Base-by-base conservation (phyloP, 2,888 invertebrate genomes). In the Mythimna ferrago region DNA sequence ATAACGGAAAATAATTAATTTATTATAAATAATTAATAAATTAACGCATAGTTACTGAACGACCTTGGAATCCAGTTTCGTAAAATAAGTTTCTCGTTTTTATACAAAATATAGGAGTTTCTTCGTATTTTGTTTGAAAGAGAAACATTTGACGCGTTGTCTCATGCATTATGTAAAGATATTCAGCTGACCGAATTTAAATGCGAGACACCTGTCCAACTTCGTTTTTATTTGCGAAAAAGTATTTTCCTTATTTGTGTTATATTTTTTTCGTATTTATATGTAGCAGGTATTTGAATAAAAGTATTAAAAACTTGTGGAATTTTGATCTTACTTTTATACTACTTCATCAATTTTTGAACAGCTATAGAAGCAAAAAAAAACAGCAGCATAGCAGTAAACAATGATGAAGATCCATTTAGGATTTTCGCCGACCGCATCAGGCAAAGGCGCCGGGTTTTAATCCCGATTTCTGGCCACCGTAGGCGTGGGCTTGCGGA, bases 161-260 rank as follows among this genome's bases (percentile, higher is more conserved):
- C 73, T 82, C 65, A 58, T 72, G 73, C 54, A 68, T 80, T 79
- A 80, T 80, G 79, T 79, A 82, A 78, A 79, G 54, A 82, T 63
- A 79, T 80, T 79, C 73, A 32, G 51, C 41, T 73, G 79, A 66
- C 78, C 67, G 79, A 82, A 80, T 80, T 78, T 82, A 82, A 80
- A 80, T 82, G 19, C 41, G 62, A 32, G 66, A 78, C 79, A 80
- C 73, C 67, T 79, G 79, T 48, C 61, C 26, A 54, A 73, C 19
- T 70, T 71, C 61, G 35, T 58, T 72, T 78, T 58, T 64, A 65
- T 67, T 67, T 62, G 32, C 32, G 35, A 67, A 62, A 66, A 64
- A 66, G 65, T 76, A 32, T 68, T 62, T 66, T 48, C 14, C 21
- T 62, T 19, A 32, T 21, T 6, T 21, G 61, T 21, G 35, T 44